Percentiles rank a stretch among this genome's conserved stretches.
These are phyloP conservation scores for Huso huso DNA, from an alignment of 2,797 vertebrate species.

Conservation along the genomic window DNA sequence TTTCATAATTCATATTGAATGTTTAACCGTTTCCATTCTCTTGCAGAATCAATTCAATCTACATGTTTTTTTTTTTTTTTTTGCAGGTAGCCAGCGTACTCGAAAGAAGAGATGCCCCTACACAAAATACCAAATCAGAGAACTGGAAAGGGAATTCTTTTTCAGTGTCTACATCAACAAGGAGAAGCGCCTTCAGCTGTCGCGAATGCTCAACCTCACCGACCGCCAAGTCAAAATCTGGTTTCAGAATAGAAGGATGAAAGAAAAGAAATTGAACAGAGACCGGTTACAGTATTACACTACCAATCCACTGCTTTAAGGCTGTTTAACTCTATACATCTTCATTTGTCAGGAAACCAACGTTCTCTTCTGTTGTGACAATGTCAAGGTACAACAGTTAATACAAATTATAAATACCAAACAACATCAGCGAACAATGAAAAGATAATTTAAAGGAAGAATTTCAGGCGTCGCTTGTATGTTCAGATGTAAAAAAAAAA, in stretches of 20 bases:
- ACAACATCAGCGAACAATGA: constrained; percentile 25
- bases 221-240: constrained; percentile 98
- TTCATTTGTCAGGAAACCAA: neutral
- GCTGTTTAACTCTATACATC: constrained; percentile 25
- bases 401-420: constrained; percentile 75
- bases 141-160: constrained; percentile 96
- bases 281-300: constrained; percentile 98
- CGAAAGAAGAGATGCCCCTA: constrained; percentile 97
- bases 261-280: constrained; percentile 98
- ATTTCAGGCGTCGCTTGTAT: constrained; percentile 1
- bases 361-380: constrained; percentile 13
- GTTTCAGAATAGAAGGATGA: constrained; percentile 99
- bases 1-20: too few species aligned
- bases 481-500: constrained; percentile 10
- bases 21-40: too few species aligned
- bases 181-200: constrained; percentile 93
- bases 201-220: constrained; percentile 93
- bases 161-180: constrained; percentile 99
- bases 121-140: constrained; percentile 94
- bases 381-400: constrained; percentile 38
- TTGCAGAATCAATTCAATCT: too few species aligned
- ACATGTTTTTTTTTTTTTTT: constrained; percentile 30
- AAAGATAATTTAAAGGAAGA: constrained; percentile 6
- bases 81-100: constrained; percentile 85
- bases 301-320: constrained; percentile 87